phyloP scores from a whole-genome alignment of 2,113 vertebrate species.

The Rhinopomastus cyanomelas region DNA sequence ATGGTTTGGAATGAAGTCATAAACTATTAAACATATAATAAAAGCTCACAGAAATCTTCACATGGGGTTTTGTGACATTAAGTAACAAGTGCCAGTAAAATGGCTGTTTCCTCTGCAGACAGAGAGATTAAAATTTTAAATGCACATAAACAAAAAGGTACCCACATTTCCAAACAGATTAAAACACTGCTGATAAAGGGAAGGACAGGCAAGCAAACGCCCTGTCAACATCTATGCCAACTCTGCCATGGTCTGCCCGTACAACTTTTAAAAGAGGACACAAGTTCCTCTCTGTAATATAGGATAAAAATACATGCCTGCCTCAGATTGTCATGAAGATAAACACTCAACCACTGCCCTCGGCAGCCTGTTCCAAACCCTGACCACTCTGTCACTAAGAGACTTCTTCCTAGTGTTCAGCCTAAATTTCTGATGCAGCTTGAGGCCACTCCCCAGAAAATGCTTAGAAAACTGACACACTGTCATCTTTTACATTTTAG shows the following conservation, averaged over 20 bases:
- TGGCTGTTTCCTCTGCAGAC: slow-evolving; percentile 17
- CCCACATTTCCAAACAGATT: background rate
- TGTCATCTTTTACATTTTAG: background rate
- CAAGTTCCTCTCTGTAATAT: background rate
- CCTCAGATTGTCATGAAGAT: background rate
- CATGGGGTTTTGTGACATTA: background rate
- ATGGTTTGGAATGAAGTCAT: background rate
- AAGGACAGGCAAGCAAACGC: background rate
- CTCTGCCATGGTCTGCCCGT: background rate
- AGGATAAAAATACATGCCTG: background rate
- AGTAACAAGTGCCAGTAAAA: slow-evolving; percentile 5
- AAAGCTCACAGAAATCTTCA: background rate
- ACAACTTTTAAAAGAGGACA: background rate
- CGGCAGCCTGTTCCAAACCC: too few species aligned
- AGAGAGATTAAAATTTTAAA: background rate
- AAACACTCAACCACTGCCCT: background rate
- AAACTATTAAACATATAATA: background rate
- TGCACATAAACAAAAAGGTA: background rate
- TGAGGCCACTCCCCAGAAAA: background rate
- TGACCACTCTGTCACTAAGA: too few species aligned
- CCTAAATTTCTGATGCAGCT: too few species aligned
- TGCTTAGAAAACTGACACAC: background rate
- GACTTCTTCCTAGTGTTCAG: too few species aligned
- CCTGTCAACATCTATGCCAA: background rate
- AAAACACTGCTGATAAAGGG: background rate